These are phyloP conservation scores for Euzophera pinguis DNA, from an alignment of 2,888 invertebrate species.

Conservation along the genomic window DNA sequence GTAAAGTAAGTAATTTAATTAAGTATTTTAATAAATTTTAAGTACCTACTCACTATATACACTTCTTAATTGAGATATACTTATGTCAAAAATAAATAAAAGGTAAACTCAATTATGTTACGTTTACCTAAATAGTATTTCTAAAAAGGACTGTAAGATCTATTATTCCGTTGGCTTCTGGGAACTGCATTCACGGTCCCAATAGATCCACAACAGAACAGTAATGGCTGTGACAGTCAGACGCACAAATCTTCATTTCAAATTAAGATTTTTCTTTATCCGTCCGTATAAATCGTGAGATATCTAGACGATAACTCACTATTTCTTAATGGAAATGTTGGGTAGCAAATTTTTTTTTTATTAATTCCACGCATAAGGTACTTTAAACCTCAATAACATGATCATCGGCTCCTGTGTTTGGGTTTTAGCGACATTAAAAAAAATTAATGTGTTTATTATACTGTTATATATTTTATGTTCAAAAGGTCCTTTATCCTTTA, in stretches of 20 bases:
- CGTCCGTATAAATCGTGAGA: conserved; percentile 18
- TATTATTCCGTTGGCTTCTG: background rate
- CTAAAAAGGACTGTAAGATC: no score
- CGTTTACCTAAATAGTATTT: no score
- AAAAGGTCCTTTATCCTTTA: no score
- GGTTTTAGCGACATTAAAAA: background rate
- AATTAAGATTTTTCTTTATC: conserved; percentile 29
- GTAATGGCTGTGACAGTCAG: conserved; percentile 12
- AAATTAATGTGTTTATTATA: background rate
- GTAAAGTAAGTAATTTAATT: no score
- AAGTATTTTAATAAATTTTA: no score
- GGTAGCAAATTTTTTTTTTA: conserved; percentile 19
- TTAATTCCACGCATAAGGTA: conserved; percentile 10
- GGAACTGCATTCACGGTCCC: background rate
- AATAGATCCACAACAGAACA: background rate
- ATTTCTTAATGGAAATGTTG: conserved; percentile 25
- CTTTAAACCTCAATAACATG: conserved; percentile 1
- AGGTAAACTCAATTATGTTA: background rate
- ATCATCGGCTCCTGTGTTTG: conserved; percentile 7
- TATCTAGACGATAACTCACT: conserved; percentile 21
- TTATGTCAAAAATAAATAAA: background rate
- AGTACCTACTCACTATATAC: no score
- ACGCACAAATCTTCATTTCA: conserved; percentile 22
- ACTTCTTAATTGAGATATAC: no score
- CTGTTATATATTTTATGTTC: no score